Evolutionary conservation across 2,113 vertebrate species (phyloP).

Genomic region (Chaenogobius annularis): DNA sequence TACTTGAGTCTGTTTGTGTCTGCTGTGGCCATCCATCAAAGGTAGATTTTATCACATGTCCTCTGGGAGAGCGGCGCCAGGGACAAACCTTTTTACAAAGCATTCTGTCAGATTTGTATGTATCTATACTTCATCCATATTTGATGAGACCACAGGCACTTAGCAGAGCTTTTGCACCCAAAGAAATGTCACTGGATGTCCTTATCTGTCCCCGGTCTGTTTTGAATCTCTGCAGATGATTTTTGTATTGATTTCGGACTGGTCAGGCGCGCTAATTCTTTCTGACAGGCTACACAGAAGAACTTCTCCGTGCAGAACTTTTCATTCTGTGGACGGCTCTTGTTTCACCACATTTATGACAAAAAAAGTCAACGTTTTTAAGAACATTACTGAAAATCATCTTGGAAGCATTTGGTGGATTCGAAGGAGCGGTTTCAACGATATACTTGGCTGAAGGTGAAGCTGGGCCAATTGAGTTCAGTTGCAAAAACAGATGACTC

Average conservation of each 20-base stretch:
- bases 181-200: constrained; percentile 43
- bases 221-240: constrained; percentile 28
- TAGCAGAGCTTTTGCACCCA: constrained; percentile 32
- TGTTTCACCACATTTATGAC: not conserved
- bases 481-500: too few relatives aligned
- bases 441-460: too few relatives aligned
- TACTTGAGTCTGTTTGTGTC: constrained; percentile 22
- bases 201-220: constrained; percentile 32
- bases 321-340: constrained; percentile 9
- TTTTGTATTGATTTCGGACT: not conserved
- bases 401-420: too few relatives aligned
- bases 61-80: constrained; percentile 29
- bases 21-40: constrained; percentile 38
- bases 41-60: constrained; percentile 44
- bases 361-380: not conserved
- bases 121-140: constrained; percentile 51
- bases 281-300: constrained; percentile 2
- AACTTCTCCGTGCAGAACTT: not conserved
- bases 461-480: too few relatives aligned
- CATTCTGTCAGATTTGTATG: constrained; percentile 14
- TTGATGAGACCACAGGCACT: constrained; percentile 43
- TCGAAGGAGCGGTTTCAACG: too few relatives aligned
- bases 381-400: too few relatives aligned
- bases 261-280: constrained; percentile 20
- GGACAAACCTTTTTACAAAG: constrained; percentile 48